Evolutionary conservation across 2,888 invertebrate species (phyloP), one percentile per base, ranked within the genome.

Genomic region (Idaea biselata): DNA sequence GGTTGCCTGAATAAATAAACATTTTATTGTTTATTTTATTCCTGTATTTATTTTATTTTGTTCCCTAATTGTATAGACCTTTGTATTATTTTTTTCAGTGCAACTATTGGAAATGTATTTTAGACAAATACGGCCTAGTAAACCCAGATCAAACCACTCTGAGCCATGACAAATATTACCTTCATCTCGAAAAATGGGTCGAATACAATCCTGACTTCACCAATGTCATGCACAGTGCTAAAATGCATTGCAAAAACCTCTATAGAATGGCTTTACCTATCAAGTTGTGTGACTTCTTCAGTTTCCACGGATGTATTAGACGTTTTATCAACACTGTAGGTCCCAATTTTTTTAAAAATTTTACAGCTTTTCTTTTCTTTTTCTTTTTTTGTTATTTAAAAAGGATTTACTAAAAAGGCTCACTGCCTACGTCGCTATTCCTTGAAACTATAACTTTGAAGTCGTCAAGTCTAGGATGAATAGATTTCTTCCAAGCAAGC

Each of bases 161-260:
- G 1, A 77, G 82, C 32, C 70, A 77, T 2, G 81, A 81, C 0
- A 84, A 80, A 68, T 87, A 83, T 62, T 86, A 68, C 56, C 59
- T 53, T 0, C 87, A 89, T 64, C 74, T 90, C 0, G 82, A 85
- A 55, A 76, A 77, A 56, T 90, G 89, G 89, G 78, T 79, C 0
- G 68, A 74, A 1, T 68, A 87, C 0, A 89, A 89, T 54, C 79
- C 80, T 0, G 66, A 68, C 1, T 89, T 88, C 65, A 67, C 64
- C 2, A 73, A 72, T 0, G 74, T 80, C 0, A 76, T 88, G 65
- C 7, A 71, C 0, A 76, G 73, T 14, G 87, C 84, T 0, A 86
- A 85, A 67, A 60, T 70, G 0, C 60, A 71, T 57, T 89, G 89
- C 68, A 83, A 79, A 18, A 74, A 79, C 11, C 6, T 14, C 0